Conservation (phyloP, 2,113 vertebrate species). For the Craseonycteris thonglongyai region DNA sequence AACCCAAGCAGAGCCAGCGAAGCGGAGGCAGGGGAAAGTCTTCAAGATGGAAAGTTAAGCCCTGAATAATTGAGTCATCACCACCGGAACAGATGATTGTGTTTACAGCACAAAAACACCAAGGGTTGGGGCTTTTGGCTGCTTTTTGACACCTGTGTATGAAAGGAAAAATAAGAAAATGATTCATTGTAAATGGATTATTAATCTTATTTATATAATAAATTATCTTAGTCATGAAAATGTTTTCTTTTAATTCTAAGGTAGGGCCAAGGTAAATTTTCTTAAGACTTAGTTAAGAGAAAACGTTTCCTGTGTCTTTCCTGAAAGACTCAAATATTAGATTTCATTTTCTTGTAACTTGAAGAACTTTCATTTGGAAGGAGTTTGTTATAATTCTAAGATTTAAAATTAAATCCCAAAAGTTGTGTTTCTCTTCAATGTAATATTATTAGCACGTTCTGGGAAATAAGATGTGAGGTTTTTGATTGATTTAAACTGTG, state of each 20-base stretch:
- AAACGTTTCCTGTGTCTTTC: not conserved
- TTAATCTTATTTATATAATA: not conserved
- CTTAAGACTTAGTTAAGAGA: not conserved
- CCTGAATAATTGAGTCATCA: not conserved
- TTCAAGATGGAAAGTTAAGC: not conserved
- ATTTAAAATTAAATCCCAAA: not conserved
- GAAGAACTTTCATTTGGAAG: not conserved
- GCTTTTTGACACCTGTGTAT: not conserved
- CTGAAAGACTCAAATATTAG: not conserved
- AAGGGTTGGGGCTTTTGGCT: not conserved
- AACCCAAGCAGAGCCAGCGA: not conserved
- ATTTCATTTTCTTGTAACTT: not conserved
- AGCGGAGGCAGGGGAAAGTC: not conserved
- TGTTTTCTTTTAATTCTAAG: conserved; percentile 23
- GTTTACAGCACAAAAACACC: not conserved
- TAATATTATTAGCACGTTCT: not conserved
- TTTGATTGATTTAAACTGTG: not conserved
- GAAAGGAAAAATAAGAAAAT: not conserved
- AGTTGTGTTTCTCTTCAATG: not conserved
- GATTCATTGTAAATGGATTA: not conserved
- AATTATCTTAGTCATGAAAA: not conserved
- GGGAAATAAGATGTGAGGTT: not conserved
- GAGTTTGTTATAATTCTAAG: not conserved
- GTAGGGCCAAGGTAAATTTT: not conserved
- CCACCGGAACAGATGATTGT: not conserved